phyloP scores from a whole-genome alignment of 1,140 invertebrate species.

The Ectropis grisescens region DNA sequence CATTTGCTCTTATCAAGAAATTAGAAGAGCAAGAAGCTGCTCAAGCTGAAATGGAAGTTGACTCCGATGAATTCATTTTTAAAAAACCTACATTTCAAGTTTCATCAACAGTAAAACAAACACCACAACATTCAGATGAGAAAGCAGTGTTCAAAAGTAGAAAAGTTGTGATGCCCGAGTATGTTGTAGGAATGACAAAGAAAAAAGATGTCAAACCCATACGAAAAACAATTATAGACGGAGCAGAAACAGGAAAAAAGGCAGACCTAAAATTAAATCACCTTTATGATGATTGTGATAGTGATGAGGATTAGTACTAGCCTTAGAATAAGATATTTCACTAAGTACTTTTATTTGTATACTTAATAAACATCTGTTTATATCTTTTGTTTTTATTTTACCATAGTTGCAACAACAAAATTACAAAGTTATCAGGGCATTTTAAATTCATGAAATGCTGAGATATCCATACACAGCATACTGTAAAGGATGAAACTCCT shows the following conservation, averaged over 20 bases:
- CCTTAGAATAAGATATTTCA: too few species aligned
- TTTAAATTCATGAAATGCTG: too few species aligned
- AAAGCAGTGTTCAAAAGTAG: constrained; percentile 74
- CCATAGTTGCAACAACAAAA: too few species aligned
- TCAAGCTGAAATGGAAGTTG: constrained; percentile 23
- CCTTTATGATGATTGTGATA: constrained; percentile 72
- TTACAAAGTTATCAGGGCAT: too few species aligned
- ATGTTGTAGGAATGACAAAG: constrained; percentile 79
- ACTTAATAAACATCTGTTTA: neutral
- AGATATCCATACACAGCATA: too few species aligned
- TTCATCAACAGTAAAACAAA: constrained; percentile 39
- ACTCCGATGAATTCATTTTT: constrained; percentile 42
- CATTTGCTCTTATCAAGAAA: constrained; percentile 78
- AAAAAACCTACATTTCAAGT: constrained; percentile 63
- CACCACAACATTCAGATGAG: constrained; percentile 28
- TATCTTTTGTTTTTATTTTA: neutral
- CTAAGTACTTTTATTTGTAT: neutral
- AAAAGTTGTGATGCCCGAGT: constrained; percentile 84
- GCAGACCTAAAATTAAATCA: constrained; percentile 70
- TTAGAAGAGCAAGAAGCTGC: constrained; percentile 71
- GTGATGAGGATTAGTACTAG: constrained; percentile 63
- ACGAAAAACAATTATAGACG: constrained; percentile 23
- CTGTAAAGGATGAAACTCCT: too few species aligned
- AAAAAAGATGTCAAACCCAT: constrained; percentile 56
- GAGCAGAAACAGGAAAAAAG: constrained; percentile 25